A percentile compares a stretch with the other conserved stretches of the same genome.
These are phyloP conservation scores for Pandion haliaetus DNA, from an alignment of 2,113 vertebrate species.

Conservation along the genomic window DNA sequence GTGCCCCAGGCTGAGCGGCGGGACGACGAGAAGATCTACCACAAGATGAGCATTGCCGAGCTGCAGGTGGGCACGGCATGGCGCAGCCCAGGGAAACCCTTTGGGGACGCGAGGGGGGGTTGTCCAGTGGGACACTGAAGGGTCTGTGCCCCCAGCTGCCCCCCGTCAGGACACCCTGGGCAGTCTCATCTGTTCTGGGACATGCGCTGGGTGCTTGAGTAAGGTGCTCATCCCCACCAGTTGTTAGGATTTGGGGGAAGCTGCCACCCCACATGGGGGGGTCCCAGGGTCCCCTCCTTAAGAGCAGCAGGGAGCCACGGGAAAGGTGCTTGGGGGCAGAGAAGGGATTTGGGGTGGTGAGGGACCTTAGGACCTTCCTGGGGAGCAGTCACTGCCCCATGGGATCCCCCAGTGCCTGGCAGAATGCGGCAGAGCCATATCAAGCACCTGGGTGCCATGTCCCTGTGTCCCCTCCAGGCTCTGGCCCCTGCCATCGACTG, in stretches of 20 bases:
- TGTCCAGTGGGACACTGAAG: neutral
- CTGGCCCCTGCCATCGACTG: constrained; percentile 91
- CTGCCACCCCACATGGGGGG: accelerated
- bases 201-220: neutral
- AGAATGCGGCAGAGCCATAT: neutral
- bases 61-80: constrained; percentile 79
- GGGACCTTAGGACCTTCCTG: neutral
- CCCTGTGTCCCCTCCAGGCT: constrained; percentile 11
- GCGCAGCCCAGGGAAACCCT: neutral
- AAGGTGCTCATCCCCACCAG: too few relatives aligned
- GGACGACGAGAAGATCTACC: constrained; percentile 96
- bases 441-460: neutral
- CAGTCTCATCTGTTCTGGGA: neutral
- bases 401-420: neutral
- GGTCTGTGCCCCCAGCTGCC: neutral
- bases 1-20: constrained; percentile 93
- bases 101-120: accelerated
- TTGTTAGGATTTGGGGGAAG: neutral
- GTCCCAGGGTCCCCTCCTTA: neutral
- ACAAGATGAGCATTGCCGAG: constrained; percentile 88
- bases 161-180: neutral
- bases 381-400: neutral
- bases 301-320: neutral
- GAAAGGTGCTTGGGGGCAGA: neutral
- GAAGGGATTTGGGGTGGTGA: neutral